phyloP scores from a whole-genome alignment of 2,888 invertebrate species.

The Tachystola acroxantha region DNA sequence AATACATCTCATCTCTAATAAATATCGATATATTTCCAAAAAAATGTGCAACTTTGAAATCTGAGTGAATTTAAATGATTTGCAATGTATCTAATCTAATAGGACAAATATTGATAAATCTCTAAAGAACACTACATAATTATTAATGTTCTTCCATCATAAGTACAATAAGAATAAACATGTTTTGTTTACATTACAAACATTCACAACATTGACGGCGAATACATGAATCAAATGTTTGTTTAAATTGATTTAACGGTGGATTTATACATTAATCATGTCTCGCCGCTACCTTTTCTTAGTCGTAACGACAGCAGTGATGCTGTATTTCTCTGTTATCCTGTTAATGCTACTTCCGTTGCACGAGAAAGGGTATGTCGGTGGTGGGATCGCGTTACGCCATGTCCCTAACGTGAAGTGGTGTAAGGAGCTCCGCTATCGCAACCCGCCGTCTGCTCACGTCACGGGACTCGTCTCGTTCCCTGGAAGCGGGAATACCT shows the following conservation, averaged over 20 bases:
- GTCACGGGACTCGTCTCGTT: constrained; percentile 85
- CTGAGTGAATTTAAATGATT: no score
- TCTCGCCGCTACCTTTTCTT: constrained; percentile 56
- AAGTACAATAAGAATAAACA: no score
- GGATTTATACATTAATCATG: constrained; percentile 31
- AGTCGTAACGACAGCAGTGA: constrained; percentile 46
- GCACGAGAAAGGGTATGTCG: constrained; percentile 37
- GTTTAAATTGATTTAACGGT: constrained; percentile 10
- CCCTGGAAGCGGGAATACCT: constrained; percentile 92
- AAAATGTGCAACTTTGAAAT: no score
- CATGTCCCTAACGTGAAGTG: constrained; percentile 58
- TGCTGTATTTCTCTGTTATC: constrained; percentile 63
- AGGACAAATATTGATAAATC: no score
- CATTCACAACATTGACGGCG: no score
- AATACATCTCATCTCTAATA: no score
- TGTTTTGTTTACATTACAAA: no score
- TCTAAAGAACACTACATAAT: no score
- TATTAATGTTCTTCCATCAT: no score
- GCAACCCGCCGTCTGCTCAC: constrained; percentile 59
- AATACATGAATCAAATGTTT: constrained; percentile 22
- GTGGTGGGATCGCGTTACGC: constrained; percentile 43
- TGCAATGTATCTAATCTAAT: no score
- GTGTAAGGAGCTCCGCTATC: constrained; percentile 72
- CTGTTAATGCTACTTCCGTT: constrained; percentile 59
- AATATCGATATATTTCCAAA: no score